These are phyloP conservation scores for Hirundichthys speculiger DNA, from an alignment of 2,113 vertebrate genomes.

Conservation along the genomic window DNA sequence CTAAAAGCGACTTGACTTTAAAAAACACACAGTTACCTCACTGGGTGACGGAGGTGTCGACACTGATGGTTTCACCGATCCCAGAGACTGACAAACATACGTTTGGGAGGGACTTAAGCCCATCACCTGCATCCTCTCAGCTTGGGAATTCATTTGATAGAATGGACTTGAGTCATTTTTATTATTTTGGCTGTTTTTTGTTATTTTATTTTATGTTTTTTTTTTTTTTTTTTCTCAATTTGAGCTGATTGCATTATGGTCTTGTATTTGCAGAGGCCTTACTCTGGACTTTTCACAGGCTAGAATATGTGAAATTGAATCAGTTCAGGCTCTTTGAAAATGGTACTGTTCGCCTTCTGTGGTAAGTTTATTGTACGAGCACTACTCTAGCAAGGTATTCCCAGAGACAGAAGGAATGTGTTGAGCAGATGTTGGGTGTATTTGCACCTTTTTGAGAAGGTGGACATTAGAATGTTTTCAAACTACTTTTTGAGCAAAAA, in stretches of 20 bases:
- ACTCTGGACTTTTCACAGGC: slow-evolving; percentile 76
- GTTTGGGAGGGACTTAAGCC: slow-evolving; percentile 56
- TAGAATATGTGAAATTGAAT: slow-evolving; percentile 78
- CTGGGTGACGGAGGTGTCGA: slow-evolving; percentile 78
- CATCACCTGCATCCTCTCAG: slow-evolving; percentile 67
- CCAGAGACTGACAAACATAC: slow-evolving; percentile 69
- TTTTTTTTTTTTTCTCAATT: slow-evolving; percentile 38
- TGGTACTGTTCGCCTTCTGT: slow-evolving; percentile 86
- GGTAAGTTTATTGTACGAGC: slow-evolving; percentile 77
- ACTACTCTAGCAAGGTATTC: slow-evolving; percentile 79
- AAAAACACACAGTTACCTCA: slow-evolving; percentile 84
- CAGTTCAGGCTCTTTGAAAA: slow-evolving; percentile 73
- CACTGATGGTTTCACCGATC: slow-evolving; percentile 70
- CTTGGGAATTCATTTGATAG: slow-evolving; percentile 72
- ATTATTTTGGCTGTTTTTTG: slow-evolving; percentile 56
- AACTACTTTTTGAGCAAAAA: slow-evolving; percentile 65
- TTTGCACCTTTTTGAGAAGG: slow-evolving; percentile 59
- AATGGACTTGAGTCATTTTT: slow-evolving; percentile 55
- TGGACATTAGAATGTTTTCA: slow-evolving; percentile 64
- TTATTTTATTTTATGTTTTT: slow-evolving; percentile 30
- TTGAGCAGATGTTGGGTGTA: slow-evolving; percentile 68
- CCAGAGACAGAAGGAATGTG: slow-evolving; percentile 81
- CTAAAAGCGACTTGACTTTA: slow-evolving; percentile 71
- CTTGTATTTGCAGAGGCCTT: slow-evolving; percentile 86
- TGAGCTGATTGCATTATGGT: slow-evolving; percentile 74